Percentiles rank a stretch among this genome's conserved stretches.
Conservation (phyloP, 2,888 invertebrate genomes). For the Operophtera brumata region DNA sequence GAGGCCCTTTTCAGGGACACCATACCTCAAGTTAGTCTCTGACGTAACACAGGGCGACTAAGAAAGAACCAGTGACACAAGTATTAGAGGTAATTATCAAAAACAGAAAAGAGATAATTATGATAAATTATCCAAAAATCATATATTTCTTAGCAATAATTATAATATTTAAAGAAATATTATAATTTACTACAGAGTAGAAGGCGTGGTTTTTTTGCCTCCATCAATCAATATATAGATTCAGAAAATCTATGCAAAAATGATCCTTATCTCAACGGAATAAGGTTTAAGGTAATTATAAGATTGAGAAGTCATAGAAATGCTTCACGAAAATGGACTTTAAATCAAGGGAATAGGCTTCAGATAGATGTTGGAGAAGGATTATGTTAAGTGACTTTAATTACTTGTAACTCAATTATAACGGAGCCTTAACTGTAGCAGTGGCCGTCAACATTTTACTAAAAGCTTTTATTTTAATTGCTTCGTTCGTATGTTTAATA, state of each 20-base stretch:
- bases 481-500: too few relatives aligned
- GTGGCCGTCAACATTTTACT: slow-evolving; percentile 20
- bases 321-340: too few relatives aligned
- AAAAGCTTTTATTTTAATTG: too few relatives aligned
- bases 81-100: too few relatives aligned
- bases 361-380: background rate
- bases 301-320: too few relatives aligned
- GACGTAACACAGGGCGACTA: too few relatives aligned
- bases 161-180: slow-evolving; percentile 36
- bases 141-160: slow-evolving; percentile 31
- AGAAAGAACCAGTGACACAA: too few relatives aligned
- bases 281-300: slow-evolving; percentile 17
- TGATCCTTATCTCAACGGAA: slow-evolving; percentile 11
- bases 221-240: slow-evolving; percentile 42
- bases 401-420: slow-evolving; percentile 53
- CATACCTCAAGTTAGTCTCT: too few relatives aligned
- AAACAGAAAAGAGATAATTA: slow-evolving; percentile 1
- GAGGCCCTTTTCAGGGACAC: too few relatives aligned
- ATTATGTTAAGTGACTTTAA: slow-evolving; percentile 39
- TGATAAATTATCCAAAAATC: slow-evolving; percentile 19
- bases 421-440: slow-evolving; percentile 27
- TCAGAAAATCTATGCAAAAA: background rate
- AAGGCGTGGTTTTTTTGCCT: slow-evolving; percentile 21
- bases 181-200: slow-evolving; percentile 23
- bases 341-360: too few relatives aligned